A percentile compares a stretch with the other conserved stretches of the same genome.
These are phyloP conservation scores for Pimephales promelas DNA, from an alignment of 2,113 vertebrate genomes.

Conservation along the genomic window DNA sequence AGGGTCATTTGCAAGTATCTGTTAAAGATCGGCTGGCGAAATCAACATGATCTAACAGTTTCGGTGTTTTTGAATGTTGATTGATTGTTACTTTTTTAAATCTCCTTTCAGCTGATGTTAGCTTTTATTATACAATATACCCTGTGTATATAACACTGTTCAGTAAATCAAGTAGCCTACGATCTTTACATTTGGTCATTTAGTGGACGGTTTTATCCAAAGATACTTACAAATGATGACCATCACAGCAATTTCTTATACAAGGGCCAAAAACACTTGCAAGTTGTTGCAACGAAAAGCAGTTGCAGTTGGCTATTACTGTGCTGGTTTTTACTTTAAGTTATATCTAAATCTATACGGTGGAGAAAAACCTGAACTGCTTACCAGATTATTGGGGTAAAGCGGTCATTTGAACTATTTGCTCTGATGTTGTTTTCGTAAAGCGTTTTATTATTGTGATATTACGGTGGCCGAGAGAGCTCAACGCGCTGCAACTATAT, in stretches of 20 bases:
- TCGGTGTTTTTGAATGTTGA: not conserved
- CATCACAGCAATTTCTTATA: not conserved
- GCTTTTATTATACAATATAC: no score
- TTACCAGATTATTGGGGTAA: not conserved
- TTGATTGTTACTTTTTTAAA: not conserved
- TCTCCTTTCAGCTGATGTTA: not conserved
- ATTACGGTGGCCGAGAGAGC: no score
- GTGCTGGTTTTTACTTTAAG: not conserved
- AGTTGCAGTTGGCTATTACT: not conserved
- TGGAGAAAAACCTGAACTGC: not conserved
- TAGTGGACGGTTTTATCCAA: not conserved
- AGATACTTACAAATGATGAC: constrained; percentile 9
- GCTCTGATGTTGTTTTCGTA: not conserved
- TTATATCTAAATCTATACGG: not conserved
- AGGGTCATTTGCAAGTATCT: not conserved
- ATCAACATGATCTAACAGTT: constrained; percentile 2
- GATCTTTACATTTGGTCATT: not conserved
- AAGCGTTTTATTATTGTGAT: constrained; percentile 8
- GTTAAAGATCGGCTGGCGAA: not conserved
- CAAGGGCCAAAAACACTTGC: not conserved
- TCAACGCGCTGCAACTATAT: no score
- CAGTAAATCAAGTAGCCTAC: not conserved
- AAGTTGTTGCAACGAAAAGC: no score
- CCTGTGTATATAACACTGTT: not conserved
- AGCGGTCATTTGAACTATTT: not conserved